Base-by-base conservation (phyloP, 2,888 invertebrate genomes). In the Andrena camellia region DNA sequence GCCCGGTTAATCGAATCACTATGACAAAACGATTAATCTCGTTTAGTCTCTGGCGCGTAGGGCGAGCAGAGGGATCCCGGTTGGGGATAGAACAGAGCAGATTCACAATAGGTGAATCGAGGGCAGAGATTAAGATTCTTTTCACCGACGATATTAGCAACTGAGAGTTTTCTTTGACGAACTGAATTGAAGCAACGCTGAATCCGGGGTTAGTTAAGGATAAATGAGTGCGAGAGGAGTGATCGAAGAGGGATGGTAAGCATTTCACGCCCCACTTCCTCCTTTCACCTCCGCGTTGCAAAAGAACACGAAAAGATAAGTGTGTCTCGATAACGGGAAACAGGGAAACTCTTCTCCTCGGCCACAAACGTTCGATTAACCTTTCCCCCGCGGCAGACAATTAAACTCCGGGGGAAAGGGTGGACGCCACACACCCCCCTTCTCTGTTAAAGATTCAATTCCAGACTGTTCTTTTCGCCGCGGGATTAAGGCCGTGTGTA, bases 1-100 rank as follows among this genome's bases (percentile, higher is more conserved):
- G 63, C 57, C 33, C 20, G 72, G 85, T 87, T 88, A 89, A 89
- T 88, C 84, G 80, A 87, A 88, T 89, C 86, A 84, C 79, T 69
- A 73, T 80, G 86, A 81, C 83, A 80, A 83, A 88, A 85, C 86
- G 86, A 90, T 90, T 90, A 88, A 89, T 90, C 85, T 88, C 86
- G 83, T 88, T 89, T 81, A 84, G 71, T 33, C 29, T 60, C 63
- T 57, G 71, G 67, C 33, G 48, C 31, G 23, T 20, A 20, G 69
- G 71, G 69, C 29, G 35, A 20, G 35, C 52, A 20, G 6, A 20
- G 52, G 20, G 20, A 52, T 20, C 20, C 29, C 29, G 20, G n/a
- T 10, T 10, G 26, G 0, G 6, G n/a, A 23, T 10, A 20, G 35
- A 50, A 13, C 7, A 26, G 17, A 17, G 13, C 10, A 3, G 54